Evolutionary conservation across 2,888 invertebrate genomes (phyloP), one percentile per base, ranked within the genome.

Genomic region (Micoletzkya japonica): DNA sequence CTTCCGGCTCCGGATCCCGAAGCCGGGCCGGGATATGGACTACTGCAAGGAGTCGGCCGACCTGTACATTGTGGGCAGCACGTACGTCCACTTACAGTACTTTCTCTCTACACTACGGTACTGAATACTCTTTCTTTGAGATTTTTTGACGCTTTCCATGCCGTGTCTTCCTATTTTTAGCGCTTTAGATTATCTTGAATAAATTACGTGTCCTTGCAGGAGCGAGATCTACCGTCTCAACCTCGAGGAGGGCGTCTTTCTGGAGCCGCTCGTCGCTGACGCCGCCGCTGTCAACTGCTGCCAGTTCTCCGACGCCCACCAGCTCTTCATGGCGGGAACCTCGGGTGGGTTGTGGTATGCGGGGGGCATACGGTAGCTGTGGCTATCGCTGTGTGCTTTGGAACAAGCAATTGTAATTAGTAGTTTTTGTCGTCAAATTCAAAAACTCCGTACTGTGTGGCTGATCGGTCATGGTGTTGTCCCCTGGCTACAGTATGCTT

Each of bases 171-270:
- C 34, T 14, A 49, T 4, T 58, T 44, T 10, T 30, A 14, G 24
- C 52, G 34, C 34, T 34, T 61, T 24, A 28, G 30, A 6, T 63
- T 77, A 69, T 72, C 34, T 69, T 75, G 59, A 32, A 26, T 10
- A 49, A 28, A 49, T 63, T 14, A 2, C 34, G 28, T 66, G 28
- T 52, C 64, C 73, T 86, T 86, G 70, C 86, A 93, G 93, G 70
- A 87, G 88, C 73, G 94, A 97, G 86, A 91, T 96, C 30, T 96
- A 93, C 86, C 90, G 98, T 76, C 88, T 98, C 72, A 98, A 98
- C 88, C 89, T 98, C 77, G 95, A 97, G 88, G 90, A 93, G 83
- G 98, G 98, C 0, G 92, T 94, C 84, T 98, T 96, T 87, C 88
- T 96, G 83, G 91, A 92, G 79, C 92, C 97, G 0, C 91, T 91